Percentiles rank a stretch among this genome's conserved stretches.
These are phyloP conservation scores for Mormoops blainvillei DNA, from an alignment of 2,113 vertebrate species.

Conservation along the genomic window DNA sequence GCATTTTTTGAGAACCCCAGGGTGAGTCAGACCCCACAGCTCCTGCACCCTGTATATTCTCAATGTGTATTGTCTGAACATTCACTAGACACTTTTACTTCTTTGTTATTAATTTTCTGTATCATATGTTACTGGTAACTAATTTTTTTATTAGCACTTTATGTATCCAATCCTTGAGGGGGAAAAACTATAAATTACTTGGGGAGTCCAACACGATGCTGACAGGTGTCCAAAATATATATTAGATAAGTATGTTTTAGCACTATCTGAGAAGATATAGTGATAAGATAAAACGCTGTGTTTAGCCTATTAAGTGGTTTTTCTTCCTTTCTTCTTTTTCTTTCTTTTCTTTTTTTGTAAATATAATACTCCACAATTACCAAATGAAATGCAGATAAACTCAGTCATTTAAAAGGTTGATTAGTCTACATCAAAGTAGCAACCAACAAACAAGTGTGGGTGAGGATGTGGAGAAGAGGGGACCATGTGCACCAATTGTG, in stretches of 20 bases:
- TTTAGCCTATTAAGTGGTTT: not conserved
- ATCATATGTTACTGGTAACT: not conserved
- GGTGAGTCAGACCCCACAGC: not conserved
- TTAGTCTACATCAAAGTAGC: not conserved
- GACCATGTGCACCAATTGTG: no score
- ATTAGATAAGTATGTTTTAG: not conserved
- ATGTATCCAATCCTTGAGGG: not conserved
- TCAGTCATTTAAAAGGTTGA: not conserved
- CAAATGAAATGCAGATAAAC: not conserved
- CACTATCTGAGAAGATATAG: not conserved
- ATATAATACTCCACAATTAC: not conserved
- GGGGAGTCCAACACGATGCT: not conserved
- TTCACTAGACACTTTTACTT: not conserved
- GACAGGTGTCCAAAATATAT: slow-evolving; percentile 13
- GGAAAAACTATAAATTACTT: not conserved
- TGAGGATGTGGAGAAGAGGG: not conserved
- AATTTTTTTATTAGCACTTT: slow-evolving; percentile 33
- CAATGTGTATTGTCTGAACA: not conserved
- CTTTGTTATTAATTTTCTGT: not conserved
- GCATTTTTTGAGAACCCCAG: not conserved
- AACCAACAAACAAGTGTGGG: not conserved
- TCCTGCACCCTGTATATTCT: not conserved
- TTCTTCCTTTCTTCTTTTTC: not conserved
- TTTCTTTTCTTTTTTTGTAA: not conserved
- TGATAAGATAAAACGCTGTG: not conserved